A percentile compares a stretch with the other conserved stretches of the same genome.
These are phyloP conservation scores for Chelidonichthys spinosus DNA, from an alignment of 2,797 vertebrate genomes.

Conservation along the genomic window DNA sequence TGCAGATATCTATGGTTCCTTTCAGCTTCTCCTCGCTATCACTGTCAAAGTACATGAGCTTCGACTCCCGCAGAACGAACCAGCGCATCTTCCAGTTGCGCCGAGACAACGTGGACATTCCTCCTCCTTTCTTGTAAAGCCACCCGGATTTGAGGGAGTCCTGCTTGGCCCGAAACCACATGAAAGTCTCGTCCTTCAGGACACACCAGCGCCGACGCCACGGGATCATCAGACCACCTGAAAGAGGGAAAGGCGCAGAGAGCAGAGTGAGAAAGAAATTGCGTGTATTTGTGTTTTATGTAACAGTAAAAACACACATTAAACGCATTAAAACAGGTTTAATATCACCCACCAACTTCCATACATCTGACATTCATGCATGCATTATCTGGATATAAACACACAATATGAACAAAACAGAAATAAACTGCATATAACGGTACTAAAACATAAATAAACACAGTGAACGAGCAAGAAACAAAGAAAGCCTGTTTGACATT, in stretches of 20 bases:
- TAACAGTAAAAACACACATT: background rate
- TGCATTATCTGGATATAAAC: background rate
- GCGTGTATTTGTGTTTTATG: background rate
- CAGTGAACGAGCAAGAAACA: background rate
- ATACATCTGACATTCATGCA: background rate
- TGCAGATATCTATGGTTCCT: slow-evolving; percentile 90
- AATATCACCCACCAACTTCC: background rate
- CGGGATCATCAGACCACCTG: slow-evolving; percentile 93
- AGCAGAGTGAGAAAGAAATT: background rate
- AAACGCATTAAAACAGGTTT: background rate
- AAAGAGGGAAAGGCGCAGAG: background rate
- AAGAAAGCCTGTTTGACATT: background rate
- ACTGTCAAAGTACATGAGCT: slow-evolving; percentile 94
- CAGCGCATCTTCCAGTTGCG: slow-evolving; percentile 97
- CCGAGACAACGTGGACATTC: slow-evolving; percentile 91
- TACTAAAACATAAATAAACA: background rate
- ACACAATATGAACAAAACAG: background rate
- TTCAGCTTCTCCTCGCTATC: slow-evolving; percentile 93
- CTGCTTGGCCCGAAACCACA: slow-evolving; percentile 96
- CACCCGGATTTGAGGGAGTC: slow-evolving; percentile 92
- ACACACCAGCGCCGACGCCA: slow-evolving; percentile 95
- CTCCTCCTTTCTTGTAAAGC: slow-evolving; percentile 95
- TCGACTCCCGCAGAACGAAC: slow-evolving; percentile 92
- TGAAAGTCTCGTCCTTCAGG: slow-evolving; percentile 93
- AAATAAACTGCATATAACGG: background rate